Evolutionary conservation across 2,113 vertebrate genomes (phyloP), one percentile per base, ranked within the genome.

Genomic region (Microtus pennsylvanicus): DNA sequence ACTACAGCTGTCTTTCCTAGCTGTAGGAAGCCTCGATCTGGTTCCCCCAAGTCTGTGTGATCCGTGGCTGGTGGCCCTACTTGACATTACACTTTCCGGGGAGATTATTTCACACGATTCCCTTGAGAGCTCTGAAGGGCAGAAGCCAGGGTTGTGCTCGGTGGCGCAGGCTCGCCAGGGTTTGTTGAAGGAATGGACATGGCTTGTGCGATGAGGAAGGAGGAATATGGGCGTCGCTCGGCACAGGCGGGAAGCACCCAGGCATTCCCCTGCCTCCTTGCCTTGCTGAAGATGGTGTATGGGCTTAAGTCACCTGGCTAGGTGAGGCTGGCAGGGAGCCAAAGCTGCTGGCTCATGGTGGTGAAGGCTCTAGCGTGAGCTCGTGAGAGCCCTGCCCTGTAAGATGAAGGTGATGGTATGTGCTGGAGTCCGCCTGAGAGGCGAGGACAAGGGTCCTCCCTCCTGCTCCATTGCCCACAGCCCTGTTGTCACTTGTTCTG

Each of bases 1-100:
- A 35, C 42, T n/a, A 45, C 42, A 45, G 50, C 87, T 47, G n/a
- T 50, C 35, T 74, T n/a, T 45, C 42, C 50, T 38, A 35, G 45
- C 30, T 26, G 35, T n/a, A n/a, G n/a, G n/a, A 28, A 42, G 30
- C 38, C 61, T 77, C 9, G 10, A 17, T 38, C 28, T 33, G 80
- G 91, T 72, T 52, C 19, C 10, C 4, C 3, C 2, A 52, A 14
- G 13, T 42, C 61, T 8, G 30, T 42, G 74, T 13, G 30, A 19
- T 0, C 30, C 24, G 58, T 8, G 3, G 14, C 52, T 0, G 5
- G 42, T 28, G 22, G 21, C 30, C 50, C 35, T 35, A 0, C 5
- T 42, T 42, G 63, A 12, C 38, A 0, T 35, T 33, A n/a, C 52
- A 11, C 33, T 67, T 85, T 9, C 74, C 7, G 19, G 21, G 58